Percentiles rank a stretch among this genome's conserved stretches.
phyloP scores from a whole-genome alignment of 2,797 vertebrate genomes.

The Crax fasciolata region DNA sequence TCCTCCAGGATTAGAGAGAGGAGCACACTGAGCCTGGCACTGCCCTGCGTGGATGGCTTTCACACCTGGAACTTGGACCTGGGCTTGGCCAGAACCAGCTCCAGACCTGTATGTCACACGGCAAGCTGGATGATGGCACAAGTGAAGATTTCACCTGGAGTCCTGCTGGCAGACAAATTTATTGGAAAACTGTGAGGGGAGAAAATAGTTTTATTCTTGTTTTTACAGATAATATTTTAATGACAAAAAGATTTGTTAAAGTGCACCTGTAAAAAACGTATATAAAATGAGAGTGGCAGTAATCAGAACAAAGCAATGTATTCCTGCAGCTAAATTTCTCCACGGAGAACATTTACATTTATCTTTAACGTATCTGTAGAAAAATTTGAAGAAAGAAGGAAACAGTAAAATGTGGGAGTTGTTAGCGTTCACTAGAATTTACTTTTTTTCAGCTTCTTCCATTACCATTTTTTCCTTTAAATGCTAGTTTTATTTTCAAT shows the following conservation, averaged over 20 bases:
- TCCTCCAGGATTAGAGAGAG: accelerated
- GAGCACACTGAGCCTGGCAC: accelerated
- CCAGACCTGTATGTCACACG: accelerated
- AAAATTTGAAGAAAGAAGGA: background rate
- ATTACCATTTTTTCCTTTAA: background rate
- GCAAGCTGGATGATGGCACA: accelerated
- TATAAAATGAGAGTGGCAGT: background rate
- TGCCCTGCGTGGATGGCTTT: background rate
- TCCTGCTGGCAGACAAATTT: background rate
- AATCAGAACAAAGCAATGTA: background rate
- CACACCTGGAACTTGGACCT: background rate
- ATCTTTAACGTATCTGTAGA: background rate
- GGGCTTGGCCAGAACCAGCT: background rate
- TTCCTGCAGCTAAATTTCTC: background rate
- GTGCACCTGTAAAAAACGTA: background rate
- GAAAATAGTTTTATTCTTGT: background rate
- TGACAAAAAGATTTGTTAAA: background rate
- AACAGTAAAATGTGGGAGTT: background rate
- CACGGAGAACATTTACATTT: background rate
- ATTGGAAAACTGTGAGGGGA: background rate
- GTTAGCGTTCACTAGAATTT: background rate
- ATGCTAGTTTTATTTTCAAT: conserved; percentile 22
- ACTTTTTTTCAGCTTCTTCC: background rate
- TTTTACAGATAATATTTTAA: background rate
- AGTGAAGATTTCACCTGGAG: background rate